Conservation (phyloP, 2,888 invertebrate species). For the Omphaloscelis lunosa region DNA sequence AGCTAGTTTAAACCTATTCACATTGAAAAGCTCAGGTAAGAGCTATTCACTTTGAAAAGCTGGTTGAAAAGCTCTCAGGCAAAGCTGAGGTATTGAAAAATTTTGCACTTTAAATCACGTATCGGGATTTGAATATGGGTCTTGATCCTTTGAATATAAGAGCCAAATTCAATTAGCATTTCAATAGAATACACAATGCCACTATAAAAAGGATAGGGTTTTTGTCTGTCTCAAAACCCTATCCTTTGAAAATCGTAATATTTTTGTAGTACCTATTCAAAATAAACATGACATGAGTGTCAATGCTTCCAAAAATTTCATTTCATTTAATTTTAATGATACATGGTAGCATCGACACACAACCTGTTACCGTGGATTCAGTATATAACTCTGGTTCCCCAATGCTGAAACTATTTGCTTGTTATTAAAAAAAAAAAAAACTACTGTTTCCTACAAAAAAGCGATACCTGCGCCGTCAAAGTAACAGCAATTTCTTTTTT, state of each 20-base stretch:
- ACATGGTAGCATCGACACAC: no score
- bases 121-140: background rate
- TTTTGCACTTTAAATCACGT: background rate
- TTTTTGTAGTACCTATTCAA: background rate
- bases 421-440: no score
- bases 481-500: no score
- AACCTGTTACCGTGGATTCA: no score
- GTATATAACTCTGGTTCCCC: no score
- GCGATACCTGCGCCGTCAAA: no score
- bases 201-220: background rate
- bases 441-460: no score
- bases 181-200: background rate
- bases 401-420: no score
- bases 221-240: background rate
- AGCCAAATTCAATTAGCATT: background rate
- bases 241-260: background rate
- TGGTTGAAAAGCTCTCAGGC: background rate
- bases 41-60: background rate
- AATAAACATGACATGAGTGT: background rate
- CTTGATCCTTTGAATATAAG: background rate
- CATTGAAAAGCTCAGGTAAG: background rate
- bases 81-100: background rate
- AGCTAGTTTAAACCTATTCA: background rate
- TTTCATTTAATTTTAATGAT: no score
- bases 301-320: no score